These are phyloP conservation scores for Parauchenoglanis ngamensis DNA, from an alignment of 2,797 vertebrate genomes.

Conservation along the genomic window DNA sequence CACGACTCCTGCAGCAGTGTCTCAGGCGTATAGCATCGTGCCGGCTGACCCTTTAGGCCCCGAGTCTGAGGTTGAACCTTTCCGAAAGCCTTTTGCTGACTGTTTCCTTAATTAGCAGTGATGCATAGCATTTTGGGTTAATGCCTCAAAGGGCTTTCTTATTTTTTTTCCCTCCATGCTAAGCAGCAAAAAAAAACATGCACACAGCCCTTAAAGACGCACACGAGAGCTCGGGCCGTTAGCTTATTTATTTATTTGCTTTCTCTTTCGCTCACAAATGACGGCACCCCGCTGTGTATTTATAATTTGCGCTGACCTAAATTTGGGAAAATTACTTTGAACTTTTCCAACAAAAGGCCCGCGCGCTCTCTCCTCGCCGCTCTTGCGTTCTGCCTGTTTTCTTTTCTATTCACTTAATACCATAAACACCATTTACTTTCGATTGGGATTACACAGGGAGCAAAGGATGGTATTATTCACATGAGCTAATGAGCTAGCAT, in stretches of 20 bases:
- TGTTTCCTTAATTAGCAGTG: slow-evolving; percentile 68
- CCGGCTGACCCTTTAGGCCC: slow-evolving; percentile 67
- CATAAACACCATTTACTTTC: slow-evolving; percentile 66
- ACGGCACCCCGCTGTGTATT: slow-evolving; percentile 62
- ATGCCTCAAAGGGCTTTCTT: slow-evolving; percentile 62
- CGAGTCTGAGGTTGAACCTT: slow-evolving; percentile 51
- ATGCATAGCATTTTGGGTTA: slow-evolving; percentile 64
- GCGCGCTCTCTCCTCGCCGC: slow-evolving; percentile 51
- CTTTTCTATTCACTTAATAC: slow-evolving; percentile 62
- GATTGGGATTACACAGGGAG: slow-evolving; percentile 60
- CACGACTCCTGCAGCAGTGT: slow-evolving; percentile 67
- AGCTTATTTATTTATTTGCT: slow-evolving; percentile 61
- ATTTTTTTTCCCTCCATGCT: slow-evolving; percentile 24
- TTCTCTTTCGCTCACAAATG: slow-evolving; percentile 62
- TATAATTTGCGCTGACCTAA: slow-evolving; percentile 69
- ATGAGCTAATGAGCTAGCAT: slow-evolving; percentile 55
- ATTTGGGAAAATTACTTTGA: slow-evolving; percentile 73
- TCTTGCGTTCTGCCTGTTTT: slow-evolving; percentile 52
- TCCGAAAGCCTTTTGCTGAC: slow-evolving; percentile 64
- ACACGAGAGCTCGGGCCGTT: slow-evolving; percentile 45
- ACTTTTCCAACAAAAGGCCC: slow-evolving; percentile 68
- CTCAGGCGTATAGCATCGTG: slow-evolving; percentile 61
- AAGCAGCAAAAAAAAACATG: slow-evolving; percentile 41
- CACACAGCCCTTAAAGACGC: slow-evolving; percentile 57
- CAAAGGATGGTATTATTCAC: slow-evolving; percentile 47